Percentiles rank a stretch among this genome's conserved stretches.
These are phyloP conservation scores for Eupeodes corollae DNA, from an alignment of 1,140 invertebrate genomes.

Conservation along the genomic window DNA sequence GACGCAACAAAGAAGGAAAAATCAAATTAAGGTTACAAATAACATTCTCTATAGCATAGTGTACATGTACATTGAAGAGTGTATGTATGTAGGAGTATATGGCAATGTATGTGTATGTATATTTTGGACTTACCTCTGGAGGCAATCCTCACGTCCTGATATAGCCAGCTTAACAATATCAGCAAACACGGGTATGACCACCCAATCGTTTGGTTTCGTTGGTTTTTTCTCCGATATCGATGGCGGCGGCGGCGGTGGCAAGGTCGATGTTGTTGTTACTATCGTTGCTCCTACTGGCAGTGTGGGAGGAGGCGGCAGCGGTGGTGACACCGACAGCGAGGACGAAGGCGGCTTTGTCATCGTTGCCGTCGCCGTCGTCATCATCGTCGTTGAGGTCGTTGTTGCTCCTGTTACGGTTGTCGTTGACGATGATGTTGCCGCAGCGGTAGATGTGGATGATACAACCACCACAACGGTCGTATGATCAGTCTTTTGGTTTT, in stretches of 20 bases:
- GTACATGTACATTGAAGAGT: no score
- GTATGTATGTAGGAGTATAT: no score
- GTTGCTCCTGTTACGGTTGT: slow-evolving; percentile 6
- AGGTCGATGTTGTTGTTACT: slow-evolving; percentile 5
- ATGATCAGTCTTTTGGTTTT: slow-evolving; percentile 16
- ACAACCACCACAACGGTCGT: background rate
- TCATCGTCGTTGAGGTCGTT: slow-evolving; percentile 8
- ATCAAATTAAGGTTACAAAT: no score
- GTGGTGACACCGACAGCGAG: slow-evolving; percentile 9
- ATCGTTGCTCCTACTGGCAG: slow-evolving; percentile 4
- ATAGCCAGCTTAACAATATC: slow-evolving; percentile 37
- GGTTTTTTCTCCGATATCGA: slow-evolving; percentile 4
- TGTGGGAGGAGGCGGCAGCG: slow-evolving; percentile 1
- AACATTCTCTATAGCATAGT: no score
- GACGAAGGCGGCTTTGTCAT: background rate
- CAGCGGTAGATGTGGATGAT: background rate
- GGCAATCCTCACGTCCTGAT: slow-evolving; percentile 30
- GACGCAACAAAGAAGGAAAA: no score
- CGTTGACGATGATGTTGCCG: slow-evolving; percentile 1
- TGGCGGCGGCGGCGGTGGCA: background rate
- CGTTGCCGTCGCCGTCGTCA: slow-evolving; percentile 11
- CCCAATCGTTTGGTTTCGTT: slow-evolving; percentile 33
- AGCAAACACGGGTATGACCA: slow-evolving; percentile 36
- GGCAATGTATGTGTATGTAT: no score
- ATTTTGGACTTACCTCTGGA: slow-evolving; percentile 24